Base-by-base conservation (phyloP, 2,797 vertebrate species). In the Todus mexicanus region DNA sequence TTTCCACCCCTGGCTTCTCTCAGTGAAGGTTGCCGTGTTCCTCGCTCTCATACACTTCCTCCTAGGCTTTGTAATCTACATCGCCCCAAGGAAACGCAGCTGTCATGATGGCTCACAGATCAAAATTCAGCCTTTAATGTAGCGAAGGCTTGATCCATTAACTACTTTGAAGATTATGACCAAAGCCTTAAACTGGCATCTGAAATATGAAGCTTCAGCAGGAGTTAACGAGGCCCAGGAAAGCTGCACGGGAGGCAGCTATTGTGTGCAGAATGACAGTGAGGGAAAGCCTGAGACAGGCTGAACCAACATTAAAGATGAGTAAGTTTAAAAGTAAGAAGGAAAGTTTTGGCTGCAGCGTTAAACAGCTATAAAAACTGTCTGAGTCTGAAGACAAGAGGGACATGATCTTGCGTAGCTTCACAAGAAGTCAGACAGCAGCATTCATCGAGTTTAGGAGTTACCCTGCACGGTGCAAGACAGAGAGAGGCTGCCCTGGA, bases 131-230 rank as follows among this genome's bases (percentile, higher is more conserved):
- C 89, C 96, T 96, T 90, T 94, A 87, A 87, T 89, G 92, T 71
- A 94, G 90, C 86, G 63, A 8, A 40, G 75, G 89, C 94, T 93
- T 83, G 88, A 93, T 92, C 92, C 90, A 96, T 95, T 90, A 90
- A 85, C 76, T 86, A 69, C 96, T 94, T 96, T 96, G 95, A 96
- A 95, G 94, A 95, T 96, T 92, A 92, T 84, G 93, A 90, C 69
- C 88, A 85, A 94, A 96, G 94, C 88, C 89, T 94, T 88, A 48
- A 80, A 61, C 35, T 94, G 92, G 90, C 87, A 94, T 87, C 81
- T 94, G 93, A 96, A 95, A 95, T 77, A 65, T 45, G 94, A 96
- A 87, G 82, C 84, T 94, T 40, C 65, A 93, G 84, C 78, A 35
- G 26, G 76, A 95, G 91, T 72, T 94, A 74, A 87, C 87, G 94